Conservation (phyloP, 2,888 invertebrate species). For the Thera obeliscata region DNA sequence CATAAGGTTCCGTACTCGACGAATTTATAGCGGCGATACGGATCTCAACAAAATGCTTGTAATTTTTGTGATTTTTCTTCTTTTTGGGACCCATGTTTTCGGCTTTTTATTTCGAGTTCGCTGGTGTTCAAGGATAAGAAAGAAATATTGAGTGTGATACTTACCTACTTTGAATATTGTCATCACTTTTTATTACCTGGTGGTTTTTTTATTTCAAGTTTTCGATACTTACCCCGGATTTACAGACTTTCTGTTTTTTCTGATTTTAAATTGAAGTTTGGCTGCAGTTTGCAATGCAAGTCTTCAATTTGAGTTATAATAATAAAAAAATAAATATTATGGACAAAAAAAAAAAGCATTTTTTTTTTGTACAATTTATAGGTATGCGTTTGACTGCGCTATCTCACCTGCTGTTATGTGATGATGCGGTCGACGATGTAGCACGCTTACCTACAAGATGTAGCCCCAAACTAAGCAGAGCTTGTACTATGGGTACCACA, state of each 20-base stretch:
- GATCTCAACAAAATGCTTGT: conserved; percentile 72
- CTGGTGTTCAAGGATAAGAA: background rate
- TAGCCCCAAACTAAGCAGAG: no score
- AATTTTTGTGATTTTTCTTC: conserved; percentile 68
- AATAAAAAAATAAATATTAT: no score
- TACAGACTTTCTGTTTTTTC: background rate
- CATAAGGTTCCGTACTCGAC: conserved; percentile 63
- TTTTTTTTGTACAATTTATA: no score
- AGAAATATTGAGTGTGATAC: conserved; percentile 1
- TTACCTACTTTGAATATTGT: background rate
- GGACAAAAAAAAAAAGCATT: no score
- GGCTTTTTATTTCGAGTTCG: conserved; percentile 21
- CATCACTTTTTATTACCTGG: background rate
- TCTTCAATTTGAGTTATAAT: no score
- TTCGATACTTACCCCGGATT: background rate
- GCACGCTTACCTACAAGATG: no score
- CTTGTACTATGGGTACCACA: no score
- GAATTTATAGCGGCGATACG: conserved; percentile 70
- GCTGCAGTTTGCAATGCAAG: no score
- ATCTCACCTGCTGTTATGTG: no score
- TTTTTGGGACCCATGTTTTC: conserved; percentile 32
- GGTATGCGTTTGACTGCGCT: no score
- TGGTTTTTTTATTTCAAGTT: background rate
- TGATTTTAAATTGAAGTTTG: background rate
- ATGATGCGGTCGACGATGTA: no score